Conservation (phyloP, 1,140 invertebrate genomes). For the Drosophila murphyi region DNA sequence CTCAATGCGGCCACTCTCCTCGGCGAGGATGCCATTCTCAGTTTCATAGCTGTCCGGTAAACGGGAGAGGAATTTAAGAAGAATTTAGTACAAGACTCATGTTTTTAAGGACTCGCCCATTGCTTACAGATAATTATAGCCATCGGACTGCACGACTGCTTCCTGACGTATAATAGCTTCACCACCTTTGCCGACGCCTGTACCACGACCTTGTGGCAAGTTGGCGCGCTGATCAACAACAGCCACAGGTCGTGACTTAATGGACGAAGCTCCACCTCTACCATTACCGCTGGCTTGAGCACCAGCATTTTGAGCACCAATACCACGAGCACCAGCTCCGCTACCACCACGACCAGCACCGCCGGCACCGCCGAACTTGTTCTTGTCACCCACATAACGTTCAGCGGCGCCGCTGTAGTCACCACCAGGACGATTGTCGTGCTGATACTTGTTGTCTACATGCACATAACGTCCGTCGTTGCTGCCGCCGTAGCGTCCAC, state of each 20-base stretch:
- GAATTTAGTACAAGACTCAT: too few species aligned
- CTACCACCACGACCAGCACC: constrained; percentile 41
- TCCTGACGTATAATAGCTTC: constrained; percentile 76
- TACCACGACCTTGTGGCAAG: constrained; percentile 65
- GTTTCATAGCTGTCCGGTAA: constrained; percentile 85
- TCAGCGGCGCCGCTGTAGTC: constrained; percentile 50
- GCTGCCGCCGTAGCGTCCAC: constrained; percentile 68
- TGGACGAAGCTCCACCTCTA: background rate
- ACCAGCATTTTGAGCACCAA: constrained; percentile 2
- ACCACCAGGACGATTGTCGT: constrained; percentile 69
- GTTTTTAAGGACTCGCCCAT: background rate
- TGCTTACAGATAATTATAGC: constrained; percentile 83
- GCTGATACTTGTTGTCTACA: constrained; percentile 68
- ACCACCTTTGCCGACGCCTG: constrained; percentile 67
- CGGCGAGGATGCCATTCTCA: constrained; percentile 86
- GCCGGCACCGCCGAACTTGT: constrained; percentile 39
- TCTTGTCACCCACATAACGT: constrained; percentile 54
- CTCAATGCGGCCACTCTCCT: constrained; percentile 86
- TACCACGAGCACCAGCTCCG: constrained; percentile 2
- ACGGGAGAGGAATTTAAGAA: too few species aligned
- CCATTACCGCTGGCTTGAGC: constrained; percentile 1
- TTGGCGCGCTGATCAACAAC: constrained; percentile 50
- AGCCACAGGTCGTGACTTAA: constrained; percentile 15
- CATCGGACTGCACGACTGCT: constrained; percentile 68
- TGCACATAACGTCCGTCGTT: constrained; percentile 82